Evolutionary conservation across 2,113 vertebrate genomes (phyloP).

Genomic region (Ceratotherium simum): DNA sequence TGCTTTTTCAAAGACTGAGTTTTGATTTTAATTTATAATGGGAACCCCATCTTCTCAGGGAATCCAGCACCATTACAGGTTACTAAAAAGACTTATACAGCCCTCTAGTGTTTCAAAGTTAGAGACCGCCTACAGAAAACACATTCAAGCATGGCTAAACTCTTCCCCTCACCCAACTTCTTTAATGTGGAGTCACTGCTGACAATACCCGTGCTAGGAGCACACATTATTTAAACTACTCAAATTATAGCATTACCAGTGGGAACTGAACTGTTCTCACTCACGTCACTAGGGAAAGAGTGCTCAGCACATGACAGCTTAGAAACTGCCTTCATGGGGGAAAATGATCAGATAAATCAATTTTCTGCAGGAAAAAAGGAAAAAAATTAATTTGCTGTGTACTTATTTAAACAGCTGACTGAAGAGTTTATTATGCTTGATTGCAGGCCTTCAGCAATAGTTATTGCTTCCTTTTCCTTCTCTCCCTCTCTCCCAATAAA

Average conservation of each 20-base stretch:
- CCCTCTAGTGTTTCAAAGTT: slow-evolving; percentile 86
- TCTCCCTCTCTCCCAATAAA: slow-evolving; percentile 64
- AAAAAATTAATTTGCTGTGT: slow-evolving; percentile 80
- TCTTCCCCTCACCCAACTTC: background rate
- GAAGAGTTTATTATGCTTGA: slow-evolving; percentile 79
- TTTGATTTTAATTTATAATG: slow-evolving; percentile 6
- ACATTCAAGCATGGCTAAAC: background rate
- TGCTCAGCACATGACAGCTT: slow-evolving; percentile 49
- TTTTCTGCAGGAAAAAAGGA: slow-evolving; percentile 61
- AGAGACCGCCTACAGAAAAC: slow-evolving; percentile 70
- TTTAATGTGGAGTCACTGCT: slow-evolving; percentile 48
- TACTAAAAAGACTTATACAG: slow-evolving; percentile 85
- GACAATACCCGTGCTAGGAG: slow-evolving; percentile 42
- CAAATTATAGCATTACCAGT: slow-evolving; percentile 57
- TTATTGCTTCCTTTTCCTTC: slow-evolving; percentile 59
- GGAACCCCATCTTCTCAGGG: background rate
- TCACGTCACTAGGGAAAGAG: background rate
- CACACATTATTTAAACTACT: slow-evolving; percentile 42
- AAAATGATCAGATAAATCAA: slow-evolving; percentile 79
- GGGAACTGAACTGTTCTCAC: slow-evolving; percentile 13
- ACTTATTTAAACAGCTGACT: slow-evolving; percentile 82
- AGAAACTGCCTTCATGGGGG: slow-evolving; percentile 63
- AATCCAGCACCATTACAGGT: slow-evolving; percentile 58
- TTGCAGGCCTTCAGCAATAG: slow-evolving; percentile 75
- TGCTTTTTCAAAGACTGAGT: background rate